A percentile compares a stretch with the other conserved stretches of the same genome.
Conservation (phyloP, 2,797 vertebrate species). For the Platyrinchus mystaceus region DNA sequence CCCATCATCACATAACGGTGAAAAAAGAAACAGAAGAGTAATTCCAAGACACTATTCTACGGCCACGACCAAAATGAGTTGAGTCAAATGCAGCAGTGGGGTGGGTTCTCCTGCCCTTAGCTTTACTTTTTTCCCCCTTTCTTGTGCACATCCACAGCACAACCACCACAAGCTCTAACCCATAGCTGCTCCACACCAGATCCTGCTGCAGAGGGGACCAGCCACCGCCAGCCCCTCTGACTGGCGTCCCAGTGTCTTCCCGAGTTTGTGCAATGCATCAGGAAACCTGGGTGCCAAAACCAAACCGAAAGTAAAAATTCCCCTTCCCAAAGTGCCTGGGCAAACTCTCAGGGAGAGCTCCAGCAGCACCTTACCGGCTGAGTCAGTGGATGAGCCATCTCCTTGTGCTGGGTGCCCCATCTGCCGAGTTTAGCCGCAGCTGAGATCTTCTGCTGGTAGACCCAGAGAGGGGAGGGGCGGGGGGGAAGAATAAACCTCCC, state of each 20-base stretch:
- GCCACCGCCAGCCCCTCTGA: background rate
- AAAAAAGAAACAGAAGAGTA: background rate
- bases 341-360: background rate
- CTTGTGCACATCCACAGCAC: background rate
- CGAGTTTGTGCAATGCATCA: background rate
- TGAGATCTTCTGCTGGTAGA: slow-evolving; percentile 35
- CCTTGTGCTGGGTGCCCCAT: slow-evolving; percentile 58
- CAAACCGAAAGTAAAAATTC: background rate
- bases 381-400: slow-evolving; percentile 62
- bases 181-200: accelerated
- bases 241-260: background rate
- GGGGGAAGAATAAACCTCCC: background rate
- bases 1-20: background rate
- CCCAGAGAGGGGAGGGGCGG: background rate
- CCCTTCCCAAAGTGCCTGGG: slow-evolving; percentile 3
- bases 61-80: background rate
- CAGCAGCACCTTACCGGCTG: slow-evolving; percentile 55
- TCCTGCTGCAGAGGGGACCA: background rate
- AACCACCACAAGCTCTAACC: background rate
- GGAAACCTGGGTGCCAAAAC: background rate
- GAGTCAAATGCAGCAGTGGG: background rate
- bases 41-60: background rate
- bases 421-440: slow-evolving; percentile 41
- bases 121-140: background rate
- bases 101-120: background rate